Conservation (phyloP, 2,113 vertebrate species). For the Aptenodytes forsteri region DNA sequence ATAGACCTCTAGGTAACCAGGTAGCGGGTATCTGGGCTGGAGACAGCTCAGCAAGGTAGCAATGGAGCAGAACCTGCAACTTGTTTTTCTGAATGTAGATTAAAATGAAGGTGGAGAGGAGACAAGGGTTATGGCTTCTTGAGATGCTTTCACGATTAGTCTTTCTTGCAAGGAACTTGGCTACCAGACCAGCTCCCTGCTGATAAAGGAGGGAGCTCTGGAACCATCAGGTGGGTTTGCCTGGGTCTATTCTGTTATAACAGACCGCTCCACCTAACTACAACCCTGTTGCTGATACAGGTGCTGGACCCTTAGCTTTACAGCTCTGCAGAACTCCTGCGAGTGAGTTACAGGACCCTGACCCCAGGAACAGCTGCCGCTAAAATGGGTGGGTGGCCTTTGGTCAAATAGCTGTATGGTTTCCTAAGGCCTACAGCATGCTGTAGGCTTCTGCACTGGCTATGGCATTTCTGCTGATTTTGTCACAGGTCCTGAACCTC, state of each 20-base stretch:
- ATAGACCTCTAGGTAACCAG: neutral
- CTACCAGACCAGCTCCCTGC: neutral
- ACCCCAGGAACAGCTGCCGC: neutral
- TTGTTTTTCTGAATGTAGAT: neutral
- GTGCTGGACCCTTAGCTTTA: neutral
- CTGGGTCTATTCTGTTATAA: neutral
- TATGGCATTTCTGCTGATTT: neutral
- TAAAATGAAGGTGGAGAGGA: neutral
- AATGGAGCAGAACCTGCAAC: neutral
- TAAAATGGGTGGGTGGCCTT: neutral
- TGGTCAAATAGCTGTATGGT: neutral
- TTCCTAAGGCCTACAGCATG: neutral
- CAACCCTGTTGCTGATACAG: no score
- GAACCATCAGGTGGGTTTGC: neutral
- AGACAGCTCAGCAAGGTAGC: neutral
- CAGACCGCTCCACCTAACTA: neutral
- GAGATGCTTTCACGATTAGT: neutral
- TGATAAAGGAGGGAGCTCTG: neutral
- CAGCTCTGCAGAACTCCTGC: neutral
- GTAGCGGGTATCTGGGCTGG: neutral
- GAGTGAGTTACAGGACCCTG: fast-evolving
- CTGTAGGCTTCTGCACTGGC: neutral
- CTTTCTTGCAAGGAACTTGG: neutral
- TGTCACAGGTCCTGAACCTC: neutral
- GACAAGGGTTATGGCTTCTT: neutral